Percentiles rank a stretch among this genome's conserved stretches.
These are phyloP conservation scores for Hypsibius dujardini DNA, from an alignment of 1,140 invertebrate species.

Conservation along the genomic window DNA sequence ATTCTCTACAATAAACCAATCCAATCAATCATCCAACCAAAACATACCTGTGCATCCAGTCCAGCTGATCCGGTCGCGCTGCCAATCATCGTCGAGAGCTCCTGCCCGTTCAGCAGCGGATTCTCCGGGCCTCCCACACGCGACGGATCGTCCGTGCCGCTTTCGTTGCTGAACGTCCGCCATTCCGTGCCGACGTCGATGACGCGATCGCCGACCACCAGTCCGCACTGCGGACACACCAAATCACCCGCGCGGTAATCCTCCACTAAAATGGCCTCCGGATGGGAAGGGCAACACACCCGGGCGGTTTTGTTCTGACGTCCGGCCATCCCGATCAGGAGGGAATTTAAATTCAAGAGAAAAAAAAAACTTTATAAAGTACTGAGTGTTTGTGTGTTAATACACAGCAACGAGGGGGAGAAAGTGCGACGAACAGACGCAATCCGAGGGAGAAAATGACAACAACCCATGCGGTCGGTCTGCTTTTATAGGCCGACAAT, in stretches of 20 bases:
- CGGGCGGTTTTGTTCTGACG: conserved; percentile 20
- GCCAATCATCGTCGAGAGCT: conserved; percentile 91
- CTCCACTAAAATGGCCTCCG: conserved; percentile 83
- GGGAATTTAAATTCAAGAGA: no score
- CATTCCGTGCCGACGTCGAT: conserved; percentile 99
- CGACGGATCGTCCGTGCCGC: conserved; percentile 83
- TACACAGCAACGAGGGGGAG: no score
- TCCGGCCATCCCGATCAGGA: neutral
- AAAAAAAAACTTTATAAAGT: no score
- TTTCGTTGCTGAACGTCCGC: conserved; percentile 98
- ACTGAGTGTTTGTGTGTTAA: no score
- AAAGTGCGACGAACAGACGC: no score
- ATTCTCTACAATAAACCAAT: no score
- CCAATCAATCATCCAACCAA: no score
- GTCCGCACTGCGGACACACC: conserved; percentile 94
- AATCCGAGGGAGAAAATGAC: no score
- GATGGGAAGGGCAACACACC: conserved; percentile 75
- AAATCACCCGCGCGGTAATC: conserved; percentile 96
- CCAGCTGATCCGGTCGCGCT: conserved; percentile 49
- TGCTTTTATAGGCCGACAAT: no score
- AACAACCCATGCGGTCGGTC: no score
- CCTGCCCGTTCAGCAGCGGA: conserved; percentile 77
- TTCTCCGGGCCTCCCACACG: conserved; percentile 96
- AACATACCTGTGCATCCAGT: neutral
- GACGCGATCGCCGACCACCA: conserved; percentile 95